Conservation (phyloP, 2,797 vertebrate species). For the Esox masquinongy region DNA sequence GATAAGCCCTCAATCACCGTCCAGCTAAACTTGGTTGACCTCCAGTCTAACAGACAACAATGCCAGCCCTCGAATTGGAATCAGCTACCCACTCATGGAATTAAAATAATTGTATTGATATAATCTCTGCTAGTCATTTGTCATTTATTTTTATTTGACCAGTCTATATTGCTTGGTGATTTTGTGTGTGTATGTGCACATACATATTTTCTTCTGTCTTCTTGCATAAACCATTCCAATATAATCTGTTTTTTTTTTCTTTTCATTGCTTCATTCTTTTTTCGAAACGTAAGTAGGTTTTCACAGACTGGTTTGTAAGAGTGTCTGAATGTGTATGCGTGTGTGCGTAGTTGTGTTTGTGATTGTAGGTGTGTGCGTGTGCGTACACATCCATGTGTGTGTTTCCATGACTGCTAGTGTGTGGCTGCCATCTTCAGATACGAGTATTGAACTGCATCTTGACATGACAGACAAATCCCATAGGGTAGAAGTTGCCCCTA, state of each 20-base stretch:
- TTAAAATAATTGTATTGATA: slow-evolving; percentile 59
- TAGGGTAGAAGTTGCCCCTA: not conserved
- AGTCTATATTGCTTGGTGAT: slow-evolving; percentile 17
- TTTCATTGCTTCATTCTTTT: slow-evolving; percentile 65
- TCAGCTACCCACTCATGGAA: slow-evolving; percentile 63
- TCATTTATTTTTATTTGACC: slow-evolving; percentile 39
- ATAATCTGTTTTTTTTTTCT: slow-evolving; percentile 58
- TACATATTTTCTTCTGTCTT: slow-evolving; percentile 43
- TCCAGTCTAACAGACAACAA: slow-evolving; percentile 60
- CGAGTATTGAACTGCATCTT: slow-evolving; percentile 53
- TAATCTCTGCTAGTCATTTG: slow-evolving; percentile 65
- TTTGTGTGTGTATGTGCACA: slow-evolving; percentile 24
- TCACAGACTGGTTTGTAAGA: slow-evolving; percentile 28
- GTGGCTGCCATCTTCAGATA: slow-evolving; percentile 81
- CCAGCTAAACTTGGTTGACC: slow-evolving; percentile 51
- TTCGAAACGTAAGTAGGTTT: slow-evolving; percentile 71
- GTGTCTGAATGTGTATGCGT: slow-evolving; percentile 46
- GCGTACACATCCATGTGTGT: slow-evolving; percentile 13
- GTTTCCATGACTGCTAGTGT: slow-evolving; percentile 58
- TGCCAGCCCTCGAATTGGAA: slow-evolving; percentile 66
- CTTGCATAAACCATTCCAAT: slow-evolving; percentile 59
- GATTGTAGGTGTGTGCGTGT: not conserved
- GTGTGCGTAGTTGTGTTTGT: slow-evolving; percentile 16
- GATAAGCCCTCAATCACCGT: slow-evolving; percentile 54
- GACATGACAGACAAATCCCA: slow-evolving; percentile 1